phyloP scores from a whole-genome alignment of 2,888 invertebrate species.

The Bembecia ichneumoniformis region DNA sequence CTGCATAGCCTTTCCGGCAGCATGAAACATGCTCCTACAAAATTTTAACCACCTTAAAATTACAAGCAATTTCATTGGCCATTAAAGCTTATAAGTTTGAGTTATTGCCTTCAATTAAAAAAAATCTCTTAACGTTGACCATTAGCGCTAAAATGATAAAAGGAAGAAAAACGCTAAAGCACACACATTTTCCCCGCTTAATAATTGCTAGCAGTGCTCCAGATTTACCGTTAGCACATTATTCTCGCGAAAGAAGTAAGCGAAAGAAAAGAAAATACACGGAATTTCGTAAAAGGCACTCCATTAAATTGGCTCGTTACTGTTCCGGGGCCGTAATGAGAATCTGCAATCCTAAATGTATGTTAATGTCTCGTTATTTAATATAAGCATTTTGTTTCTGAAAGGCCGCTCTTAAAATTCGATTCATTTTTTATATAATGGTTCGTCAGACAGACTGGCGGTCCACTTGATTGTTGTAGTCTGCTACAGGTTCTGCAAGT shows the following conservation, averaged over 20 bases:
- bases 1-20: too few relatives aligned
- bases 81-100: too few relatives aligned
- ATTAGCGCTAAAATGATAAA: not conserved
- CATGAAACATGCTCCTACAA: too few relatives aligned
- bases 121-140: not conserved
- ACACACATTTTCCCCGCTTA: not conserved
- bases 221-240: not conserved
- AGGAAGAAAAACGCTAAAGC: not conserved
- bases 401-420: not conserved
- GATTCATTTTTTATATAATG: not conserved
- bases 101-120: not conserved
- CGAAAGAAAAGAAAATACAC: not conserved
- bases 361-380: not conserved
- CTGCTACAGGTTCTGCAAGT: too few relatives aligned
- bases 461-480: too few relatives aligned
- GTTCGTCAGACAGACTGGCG: too few relatives aligned
- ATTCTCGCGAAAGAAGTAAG: not conserved
- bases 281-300: slow-evolving; percentile 18
- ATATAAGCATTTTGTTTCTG: not conserved
- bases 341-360: slow-evolving; percentile 11
- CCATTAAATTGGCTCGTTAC: slow-evolving; percentile 32
- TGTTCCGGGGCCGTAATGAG: slow-evolving; percentile 16
- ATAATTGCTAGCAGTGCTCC: not conserved
- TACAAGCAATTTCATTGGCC: too few relatives aligned
- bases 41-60: too few relatives aligned